A percentile compares a stretch with the other conserved stretches of the same genome.
These are phyloP conservation scores for Trichacis sp. DNA, from an alignment of 2,888 invertebrate genomes.

Conservation along the genomic window DNA sequence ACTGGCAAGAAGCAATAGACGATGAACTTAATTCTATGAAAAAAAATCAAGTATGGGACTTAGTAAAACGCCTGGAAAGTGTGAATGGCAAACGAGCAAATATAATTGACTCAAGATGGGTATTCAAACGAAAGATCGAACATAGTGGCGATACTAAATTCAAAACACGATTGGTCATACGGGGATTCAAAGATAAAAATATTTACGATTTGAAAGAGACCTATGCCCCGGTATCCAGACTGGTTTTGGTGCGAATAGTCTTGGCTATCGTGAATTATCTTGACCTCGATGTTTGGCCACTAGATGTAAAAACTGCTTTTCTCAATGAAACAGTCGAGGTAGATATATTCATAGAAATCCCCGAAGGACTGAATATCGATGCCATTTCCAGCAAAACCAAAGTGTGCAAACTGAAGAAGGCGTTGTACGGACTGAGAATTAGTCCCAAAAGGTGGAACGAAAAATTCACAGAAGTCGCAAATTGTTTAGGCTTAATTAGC, in stretches of 20 bases:
- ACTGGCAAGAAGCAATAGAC: too few relatives aligned
- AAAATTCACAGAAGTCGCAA: slow-evolving; percentile 25
- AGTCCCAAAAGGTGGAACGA: slow-evolving; percentile 31
- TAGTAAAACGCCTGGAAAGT: too few relatives aligned
- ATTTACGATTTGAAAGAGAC: slow-evolving; percentile 4
- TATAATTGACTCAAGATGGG: too few relatives aligned
- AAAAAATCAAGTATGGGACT: too few relatives aligned
- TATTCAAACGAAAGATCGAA: too few relatives aligned
- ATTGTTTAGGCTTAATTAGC: slow-evolving; percentile 26
- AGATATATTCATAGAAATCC: background rate
- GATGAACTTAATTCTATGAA: too few relatives aligned
- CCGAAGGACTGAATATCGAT: too few relatives aligned
- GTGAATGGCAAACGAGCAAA: too few relatives aligned
- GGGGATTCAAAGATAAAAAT: slow-evolving; percentile 17
- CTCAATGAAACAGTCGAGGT: slow-evolving; percentile 34
- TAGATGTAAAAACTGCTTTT: slow-evolving; percentile 44
- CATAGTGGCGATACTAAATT: too few relatives aligned
- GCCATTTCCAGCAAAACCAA: slow-evolving; percentile 7
- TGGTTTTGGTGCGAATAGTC: slow-evolving; percentile 13
- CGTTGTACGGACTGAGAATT: slow-evolving; percentile 13
- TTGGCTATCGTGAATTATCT: slow-evolving; percentile 17
- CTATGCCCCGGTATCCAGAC: background rate
- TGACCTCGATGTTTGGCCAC: slow-evolving; percentile 12
- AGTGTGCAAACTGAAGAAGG: slow-evolving; percentile 32
- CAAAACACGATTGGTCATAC: slow-evolving; percentile 20